These are phyloP conservation scores for Caenorhabditis latens DNA, from an alignment of 1,140 invertebrate genomes.

Conservation along the genomic window DNA sequence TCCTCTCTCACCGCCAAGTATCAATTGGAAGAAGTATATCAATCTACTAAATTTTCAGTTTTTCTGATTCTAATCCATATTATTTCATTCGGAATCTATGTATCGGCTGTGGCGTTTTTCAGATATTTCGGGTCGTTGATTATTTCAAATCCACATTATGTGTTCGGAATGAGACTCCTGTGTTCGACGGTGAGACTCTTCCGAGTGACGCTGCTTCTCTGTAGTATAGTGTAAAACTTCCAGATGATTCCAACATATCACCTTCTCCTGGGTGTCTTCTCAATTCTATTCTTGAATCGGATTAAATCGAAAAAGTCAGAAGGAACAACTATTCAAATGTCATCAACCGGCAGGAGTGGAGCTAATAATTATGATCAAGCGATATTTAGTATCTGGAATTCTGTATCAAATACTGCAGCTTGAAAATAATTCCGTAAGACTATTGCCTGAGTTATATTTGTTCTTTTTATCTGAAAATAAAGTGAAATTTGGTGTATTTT, in stretches of 20 bases:
- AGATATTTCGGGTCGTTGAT: background rate
- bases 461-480: too few species aligned
- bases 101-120: background rate
- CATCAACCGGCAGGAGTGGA: conserved; percentile 5
- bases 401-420: background rate
- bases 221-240: too few species aligned
- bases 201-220: too few species aligned
- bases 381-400: conserved; percentile 20
- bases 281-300: background rate
- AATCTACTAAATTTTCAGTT: background rate
- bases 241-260: conserved; percentile 6
- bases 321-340: conserved; percentile 13
- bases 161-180: background rate
- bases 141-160: background rate
- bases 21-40: background rate
- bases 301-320: conserved; percentile 21
- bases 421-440: too few species aligned
- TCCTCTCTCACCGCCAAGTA: background rate
- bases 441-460: too few species aligned
- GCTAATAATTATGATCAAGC: conserved; percentile 34
- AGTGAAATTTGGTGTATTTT: too few species aligned
- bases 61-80: background rate
- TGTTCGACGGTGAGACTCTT: background rate
- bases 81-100: background rate
- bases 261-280: background rate